phyloP scores from a whole-genome alignment of 2,797 vertebrate genomes.

The Artibeus jamaicensis region DNA sequence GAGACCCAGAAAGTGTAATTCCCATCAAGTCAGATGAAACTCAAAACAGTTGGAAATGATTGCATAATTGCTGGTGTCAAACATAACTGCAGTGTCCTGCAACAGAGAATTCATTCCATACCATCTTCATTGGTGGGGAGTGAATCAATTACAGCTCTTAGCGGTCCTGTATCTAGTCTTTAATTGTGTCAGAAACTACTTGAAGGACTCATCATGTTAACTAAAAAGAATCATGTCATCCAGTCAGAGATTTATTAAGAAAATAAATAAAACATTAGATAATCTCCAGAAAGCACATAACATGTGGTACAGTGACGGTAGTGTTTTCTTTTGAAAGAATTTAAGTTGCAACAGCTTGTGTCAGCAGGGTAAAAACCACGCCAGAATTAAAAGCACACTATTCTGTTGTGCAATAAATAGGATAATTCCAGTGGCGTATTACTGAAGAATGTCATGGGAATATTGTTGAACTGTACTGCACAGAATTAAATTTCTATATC shows the following conservation, averaged over 20 bases:
- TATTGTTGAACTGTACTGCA: not conserved
- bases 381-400: slow-evolving; percentile 32
- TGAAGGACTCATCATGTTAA: not conserved
- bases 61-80: slow-evolving; percentile 68
- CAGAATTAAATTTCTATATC: slow-evolving; percentile 25
- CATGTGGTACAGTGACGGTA: not conserved
- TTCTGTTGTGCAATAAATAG: slow-evolving; percentile 47
- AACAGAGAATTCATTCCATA: slow-evolving; percentile 28
- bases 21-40: slow-evolving; percentile 77
- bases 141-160: slow-evolving; percentile 35
- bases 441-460: slow-evolving; percentile 37
- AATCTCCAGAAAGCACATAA: slow-evolving; percentile 40
- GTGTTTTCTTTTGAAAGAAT: slow-evolving; percentile 55
- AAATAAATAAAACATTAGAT: slow-evolving; percentile 8
- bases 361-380: slow-evolving; percentile 41
- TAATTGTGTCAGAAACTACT: not conserved
- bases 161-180: not conserved
- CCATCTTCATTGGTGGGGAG: not conserved
- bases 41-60: slow-evolving; percentile 73
- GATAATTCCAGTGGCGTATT: slow-evolving; percentile 41
- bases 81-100: slow-evolving; percentile 59
- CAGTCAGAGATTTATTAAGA: slow-evolving; percentile 19
- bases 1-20: slow-evolving; percentile 74
- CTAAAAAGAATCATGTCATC: slow-evolving; percentile 13
- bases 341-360: slow-evolving; percentile 43